A percentile compares a stretch with the other conserved stretches of the same genome.
These are phyloP conservation scores for Megalops atlanticus DNA, from an alignment of 2,113 vertebrate species.

Conservation along the genomic window DNA sequence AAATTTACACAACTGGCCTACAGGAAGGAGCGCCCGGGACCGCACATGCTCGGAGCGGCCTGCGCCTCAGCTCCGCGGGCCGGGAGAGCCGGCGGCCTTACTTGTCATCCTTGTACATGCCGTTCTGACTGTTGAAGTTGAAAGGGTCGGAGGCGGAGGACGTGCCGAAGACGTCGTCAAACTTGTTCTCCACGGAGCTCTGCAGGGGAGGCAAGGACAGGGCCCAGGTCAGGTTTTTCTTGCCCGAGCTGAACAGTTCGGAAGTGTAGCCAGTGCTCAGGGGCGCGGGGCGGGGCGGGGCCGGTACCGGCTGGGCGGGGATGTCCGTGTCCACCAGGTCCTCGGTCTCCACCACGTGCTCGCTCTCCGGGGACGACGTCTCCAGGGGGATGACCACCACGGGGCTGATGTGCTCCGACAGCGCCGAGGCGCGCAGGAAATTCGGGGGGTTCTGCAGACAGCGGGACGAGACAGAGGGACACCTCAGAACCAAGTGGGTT, in stretches of 20 bases:
- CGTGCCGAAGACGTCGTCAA: constrained; percentile 95
- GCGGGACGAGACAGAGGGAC: background rate
- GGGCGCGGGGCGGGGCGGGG: rapidly evolving
- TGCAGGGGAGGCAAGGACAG: constrained; percentile 46
- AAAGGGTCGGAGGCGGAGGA: constrained; percentile 86
- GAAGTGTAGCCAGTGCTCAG: background rate
- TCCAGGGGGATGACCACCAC: constrained; percentile 94
- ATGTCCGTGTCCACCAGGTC: constrained; percentile 92
- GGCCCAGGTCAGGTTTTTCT: background rate
- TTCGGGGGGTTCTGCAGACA: constrained; percentile 87
- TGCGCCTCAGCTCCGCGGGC: too few relatives aligned
- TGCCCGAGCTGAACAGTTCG: too few relatives aligned
- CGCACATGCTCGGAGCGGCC: background rate
- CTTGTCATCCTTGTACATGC: constrained; percentile 92
- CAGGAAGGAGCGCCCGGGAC: too few relatives aligned
- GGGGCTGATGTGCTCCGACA: constrained; percentile 96
- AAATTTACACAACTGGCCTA: background rate
- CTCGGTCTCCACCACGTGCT: constrained; percentile 84
- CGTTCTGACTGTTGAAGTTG: constrained; percentile 96
- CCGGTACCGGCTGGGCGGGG: constrained; percentile 74
- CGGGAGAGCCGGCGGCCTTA: constrained; percentile 58
- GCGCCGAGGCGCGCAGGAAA: constrained; percentile 92
- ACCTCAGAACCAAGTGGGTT: too few relatives aligned
- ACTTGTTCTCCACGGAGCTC: constrained; percentile 85
- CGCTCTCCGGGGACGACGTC: constrained; percentile 88